Evolutionary conservation across 2,797 vertebrate genomes (phyloP).

Genomic region (Crocodylus rhombifer): DNA sequence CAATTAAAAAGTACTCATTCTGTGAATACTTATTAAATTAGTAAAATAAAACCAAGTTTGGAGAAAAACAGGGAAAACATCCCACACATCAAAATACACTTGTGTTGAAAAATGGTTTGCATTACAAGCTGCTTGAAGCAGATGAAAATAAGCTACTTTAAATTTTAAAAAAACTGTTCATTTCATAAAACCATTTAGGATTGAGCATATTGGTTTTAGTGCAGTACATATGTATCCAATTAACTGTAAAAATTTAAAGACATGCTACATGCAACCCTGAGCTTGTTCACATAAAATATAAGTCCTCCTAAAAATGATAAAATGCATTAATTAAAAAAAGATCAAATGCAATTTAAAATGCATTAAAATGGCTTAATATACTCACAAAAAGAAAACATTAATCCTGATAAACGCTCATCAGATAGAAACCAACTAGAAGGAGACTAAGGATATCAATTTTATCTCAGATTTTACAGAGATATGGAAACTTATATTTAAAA

Average conservation of each 20-base stretch:
- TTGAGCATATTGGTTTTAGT: background rate
- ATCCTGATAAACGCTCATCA: background rate
- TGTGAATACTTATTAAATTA: constrained; percentile 41
- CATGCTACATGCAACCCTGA: constrained; percentile 16
- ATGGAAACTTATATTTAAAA: background rate
- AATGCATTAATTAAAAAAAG: background rate
- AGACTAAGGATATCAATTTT: background rate
- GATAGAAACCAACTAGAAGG: background rate
- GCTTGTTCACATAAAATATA: constrained; percentile 36
- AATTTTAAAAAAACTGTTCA: constrained; percentile 21
- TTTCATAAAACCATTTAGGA: constrained; percentile 50
- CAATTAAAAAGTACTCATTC: constrained; percentile 60
- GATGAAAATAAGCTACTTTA: constrained; percentile 59
- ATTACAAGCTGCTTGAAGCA: constrained; percentile 45
- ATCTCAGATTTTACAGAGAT: background rate
- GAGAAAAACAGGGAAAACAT: constrained; percentile 1
- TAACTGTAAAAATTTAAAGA: constrained; percentile 61
- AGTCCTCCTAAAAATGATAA: constrained; percentile 56
- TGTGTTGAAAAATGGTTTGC: constrained; percentile 33
- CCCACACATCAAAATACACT: constrained; percentile 34
- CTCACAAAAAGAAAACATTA: background rate
- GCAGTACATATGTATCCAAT: constrained; percentile 35
- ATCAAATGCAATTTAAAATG: constrained; percentile 21
- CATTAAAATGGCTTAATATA: background rate
- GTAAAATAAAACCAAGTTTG: constrained; percentile 49